A percentile compares a stretch with the other conserved stretches of the same genome.
phyloP scores from a whole-genome alignment of 2,888 invertebrate genomes.

The Masnerella sp. region DNA sequence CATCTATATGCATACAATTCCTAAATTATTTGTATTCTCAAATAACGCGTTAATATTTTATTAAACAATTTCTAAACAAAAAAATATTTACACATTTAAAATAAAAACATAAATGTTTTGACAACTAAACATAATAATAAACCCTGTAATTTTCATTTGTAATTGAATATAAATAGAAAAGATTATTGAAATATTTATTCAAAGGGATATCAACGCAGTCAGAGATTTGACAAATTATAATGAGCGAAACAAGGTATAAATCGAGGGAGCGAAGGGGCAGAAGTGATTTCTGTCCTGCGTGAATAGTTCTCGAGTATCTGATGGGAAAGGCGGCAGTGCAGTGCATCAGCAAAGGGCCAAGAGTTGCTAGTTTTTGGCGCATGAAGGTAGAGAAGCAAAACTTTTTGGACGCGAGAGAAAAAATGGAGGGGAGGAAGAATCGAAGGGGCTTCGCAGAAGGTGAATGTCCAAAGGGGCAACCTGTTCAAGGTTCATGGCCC shows the following conservation, averaged over 20 bases:
- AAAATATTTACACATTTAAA: too few species aligned
- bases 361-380: slow-evolving; percentile 57
- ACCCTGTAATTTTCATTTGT: not conserved
- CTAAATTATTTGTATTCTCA: too few species aligned
- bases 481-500: slow-evolving; percentile 78
- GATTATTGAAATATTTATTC: not conserved
- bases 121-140: too few species aligned
- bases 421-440: slow-evolving; percentile 53
- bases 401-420: slow-evolving; percentile 58
- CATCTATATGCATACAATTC: too few species aligned
- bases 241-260: slow-evolving; percentile 40
- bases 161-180: not conserved
- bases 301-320: slow-evolving; percentile 46
- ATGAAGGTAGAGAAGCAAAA: slow-evolving; percentile 46
- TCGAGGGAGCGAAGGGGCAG: slow-evolving; percentile 50
- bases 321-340: slow-evolving; percentile 50
- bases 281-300: slow-evolving; percentile 44
- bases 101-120: too few species aligned
- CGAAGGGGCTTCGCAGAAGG: slow-evolving; percentile 69
- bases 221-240: slow-evolving; percentile 56
- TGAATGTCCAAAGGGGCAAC: slow-evolving; percentile 78
- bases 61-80: too few species aligned
- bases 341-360: slow-evolving; percentile 49
- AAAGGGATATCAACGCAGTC: too few species aligned
- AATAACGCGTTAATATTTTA: too few species aligned